These are phyloP conservation scores for Dasysyrphus albostriatus DNA, from an alignment of 2,888 invertebrate species.

Conservation along the genomic window DNA sequence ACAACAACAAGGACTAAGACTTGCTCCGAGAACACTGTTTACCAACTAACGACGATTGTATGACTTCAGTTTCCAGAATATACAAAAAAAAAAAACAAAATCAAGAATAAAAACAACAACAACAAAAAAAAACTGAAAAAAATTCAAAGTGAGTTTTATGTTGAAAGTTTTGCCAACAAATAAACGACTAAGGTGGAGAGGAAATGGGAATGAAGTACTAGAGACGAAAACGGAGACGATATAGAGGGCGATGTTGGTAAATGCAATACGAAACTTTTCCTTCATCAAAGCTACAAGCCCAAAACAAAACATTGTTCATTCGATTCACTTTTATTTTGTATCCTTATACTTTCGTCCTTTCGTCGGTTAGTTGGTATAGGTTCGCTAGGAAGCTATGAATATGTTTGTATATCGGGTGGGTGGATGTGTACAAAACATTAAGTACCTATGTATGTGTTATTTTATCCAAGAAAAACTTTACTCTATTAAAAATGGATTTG, in stretches of 20 bases:
- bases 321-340: slow-evolving; percentile 67
- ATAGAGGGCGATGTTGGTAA: slow-evolving; percentile 53
- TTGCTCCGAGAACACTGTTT: slow-evolving; percentile 53
- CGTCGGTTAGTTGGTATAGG: no score
- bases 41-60: slow-evolving; percentile 58
- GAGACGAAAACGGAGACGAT: neutral
- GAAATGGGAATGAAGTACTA: neutral
- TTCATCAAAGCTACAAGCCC: slow-evolving; percentile 69
- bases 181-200: slow-evolving; percentile 62
- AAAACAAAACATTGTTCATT: slow-evolving; percentile 71
- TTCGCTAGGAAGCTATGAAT: neutral
- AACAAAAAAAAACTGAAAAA: slow-evolving; percentile 16
- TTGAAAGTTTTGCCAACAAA: slow-evolving; percentile 71
- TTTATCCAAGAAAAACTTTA: slow-evolving; percentile 60
- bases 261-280: slow-evolving; percentile 69
- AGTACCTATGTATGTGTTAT: slow-evolving; percentile 8
- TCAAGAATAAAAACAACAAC: slow-evolving; percentile 6
- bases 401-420: neutral
- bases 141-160: slow-evolving; percentile 69
- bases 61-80: slow-evolving; percentile 56
- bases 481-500: slow-evolving; percentile 72
- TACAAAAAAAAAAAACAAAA: slow-evolving; percentile 47
- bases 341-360: slow-evolving; percentile 17
- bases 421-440: neutral
- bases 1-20: slow-evolving; percentile 46